Evolutionary conservation across 2,797 vertebrate species (phyloP), one percentile per base, ranked within the genome.

Genomic region (Alosa sapidissima): DNA sequence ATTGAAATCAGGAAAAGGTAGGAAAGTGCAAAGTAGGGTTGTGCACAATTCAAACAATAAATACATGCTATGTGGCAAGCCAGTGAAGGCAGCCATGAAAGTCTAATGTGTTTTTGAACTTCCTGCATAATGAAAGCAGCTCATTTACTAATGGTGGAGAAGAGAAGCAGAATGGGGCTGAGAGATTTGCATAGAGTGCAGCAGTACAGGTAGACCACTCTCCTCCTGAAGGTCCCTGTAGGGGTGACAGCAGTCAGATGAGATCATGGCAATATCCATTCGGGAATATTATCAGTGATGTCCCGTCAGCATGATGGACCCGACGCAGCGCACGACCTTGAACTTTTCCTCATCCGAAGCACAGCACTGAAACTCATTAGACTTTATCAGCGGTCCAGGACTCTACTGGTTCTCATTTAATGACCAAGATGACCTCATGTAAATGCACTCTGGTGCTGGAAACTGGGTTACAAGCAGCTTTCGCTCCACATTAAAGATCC

Each of bases 1-100:
- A 91, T 93, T 0, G 97, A 99, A 85, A 97, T 96, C 81, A 95
- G 96, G 89, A 99, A 98, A 94, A 99, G 97, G 98, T 99, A 96
- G 49, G 52, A 28, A 52, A 19, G 68, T 58, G 54, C 3, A 21
- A 58, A 21, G 16, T 16, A 58, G 6, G 19, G 21, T 28, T 28
- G 28, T 28, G 1, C 28, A 28, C 28, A 28, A 28, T 28, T 28
- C 19, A 54, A 14, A 49, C 9, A 49, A 4, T 52, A 55, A 58
- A 21, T 58, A 58, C 19, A 58, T 58, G 19, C 55, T 58, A 19
- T 60, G 21, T 60, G n/a, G 58, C 58, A 60, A 7, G 1, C 6
- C 21, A 60, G 21, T 60, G 21, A 24, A 60, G 6, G 58, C 21
- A 60, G 21, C 58, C 58, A 60, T 60, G 6, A 60, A 62, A 62